Evolutionary conservation across 1,140 invertebrate genomes (phyloP), one percentile per base, ranked within the genome.

Genomic region (Ooceraea biroi): DNA sequence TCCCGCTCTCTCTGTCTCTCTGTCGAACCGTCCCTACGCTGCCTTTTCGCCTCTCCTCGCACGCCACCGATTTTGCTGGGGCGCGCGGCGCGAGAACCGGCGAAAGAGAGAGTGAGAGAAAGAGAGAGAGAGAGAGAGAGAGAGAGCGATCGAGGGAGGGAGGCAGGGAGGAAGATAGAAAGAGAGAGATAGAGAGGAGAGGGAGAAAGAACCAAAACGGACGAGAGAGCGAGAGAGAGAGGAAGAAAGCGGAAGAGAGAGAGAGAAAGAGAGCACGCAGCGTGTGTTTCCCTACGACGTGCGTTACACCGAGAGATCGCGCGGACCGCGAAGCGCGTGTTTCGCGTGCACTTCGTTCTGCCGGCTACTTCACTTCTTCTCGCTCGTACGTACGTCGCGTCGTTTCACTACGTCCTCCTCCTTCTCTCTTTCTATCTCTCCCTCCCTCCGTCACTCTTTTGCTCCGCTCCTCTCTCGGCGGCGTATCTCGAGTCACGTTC

Each of bases 301-400:
- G 82, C 86, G 82, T 88, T 88, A 84, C 85, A 87, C 66, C 85
- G 86, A 80, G 86, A 87, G 85, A 88, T 87, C 74, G 82, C 86
- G 73, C 82, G 57, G 73, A 84, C 82, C 82, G 82, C 74, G 72
- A 61, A 87, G 82, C 86, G 86, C 86, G 86, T 88, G 86, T 88
- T 82, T 74, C 69, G 78, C 78, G 78, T 82, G 61, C 78, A 36
- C 83, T 71, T 76, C 73, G 86, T 87, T 84, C 68, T 68, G 58
- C 57, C 61, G 60, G 44, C 73, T 48, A 36, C 55, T 55, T 27
- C 55, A 58, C 57, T 25, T 77, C 27, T 30, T 46, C 63, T 82
- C 74, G 68, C 65, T 69, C 66, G 82, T 88, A 76, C 80, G 48
- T 68, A 46, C 41, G 68, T 61, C 48, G 41, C 30, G 46, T 60